Evolutionary conservation across 2,888 invertebrate species (phyloP).

Genomic region (Rugalucina vietnamica): DNA sequence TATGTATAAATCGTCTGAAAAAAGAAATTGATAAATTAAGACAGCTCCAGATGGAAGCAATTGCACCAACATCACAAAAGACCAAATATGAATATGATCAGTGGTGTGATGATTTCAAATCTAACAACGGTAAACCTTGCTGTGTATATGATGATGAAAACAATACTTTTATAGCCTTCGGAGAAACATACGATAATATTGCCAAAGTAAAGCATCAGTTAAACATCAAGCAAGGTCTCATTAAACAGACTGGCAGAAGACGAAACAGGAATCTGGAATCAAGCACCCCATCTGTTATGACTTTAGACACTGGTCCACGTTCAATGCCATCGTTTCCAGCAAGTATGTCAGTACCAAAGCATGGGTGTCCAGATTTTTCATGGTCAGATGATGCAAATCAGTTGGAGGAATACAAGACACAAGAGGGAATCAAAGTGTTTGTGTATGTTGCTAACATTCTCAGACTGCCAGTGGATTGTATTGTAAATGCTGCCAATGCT

Average conservation of each 20-base stretch:
- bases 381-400: not conserved
- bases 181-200: not conserved
- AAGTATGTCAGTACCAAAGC: not conserved
- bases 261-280: not conserved
- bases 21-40: not conserved
- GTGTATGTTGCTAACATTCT: constrained; percentile 42
- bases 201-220: not conserved
- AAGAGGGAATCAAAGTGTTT: not conserved
- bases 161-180: not conserved
- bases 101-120: not conserved
- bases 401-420: not conserved
- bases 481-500: constrained; percentile 56
- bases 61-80: not conserved
- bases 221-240: not conserved
- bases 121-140: not conserved
- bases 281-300: not conserved
- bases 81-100: not conserved
- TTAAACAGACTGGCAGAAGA: constrained; percentile 15
- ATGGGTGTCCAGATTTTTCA: not conserved
- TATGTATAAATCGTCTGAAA: no score
- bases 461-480: constrained; percentile 41
- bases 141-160: not conserved
- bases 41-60: not conserved
- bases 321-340: not conserved
- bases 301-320: not conserved